phyloP scores from a whole-genome alignment of 2,888 invertebrate species.

The Smittia aterrima region DNA sequence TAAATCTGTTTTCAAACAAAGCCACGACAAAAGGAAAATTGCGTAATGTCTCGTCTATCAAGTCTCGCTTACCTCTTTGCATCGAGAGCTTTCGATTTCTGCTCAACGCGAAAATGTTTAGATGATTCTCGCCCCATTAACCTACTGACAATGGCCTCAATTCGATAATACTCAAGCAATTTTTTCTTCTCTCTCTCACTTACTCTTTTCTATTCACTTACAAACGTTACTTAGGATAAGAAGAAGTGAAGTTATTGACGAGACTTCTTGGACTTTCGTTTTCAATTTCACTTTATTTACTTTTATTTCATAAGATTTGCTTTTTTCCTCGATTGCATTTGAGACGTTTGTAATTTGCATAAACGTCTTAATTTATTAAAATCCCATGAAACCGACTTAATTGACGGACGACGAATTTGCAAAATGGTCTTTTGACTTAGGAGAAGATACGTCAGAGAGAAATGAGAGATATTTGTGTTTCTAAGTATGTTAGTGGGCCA shows the following conservation, averaged over 20 bases:
- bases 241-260: background rate
- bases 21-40: background rate
- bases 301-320: background rate
- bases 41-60: background rate
- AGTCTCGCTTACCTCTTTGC: background rate
- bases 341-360: too few relatives aligned
- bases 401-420: too few relatives aligned
- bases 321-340: too few relatives aligned
- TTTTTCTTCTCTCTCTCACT: too few relatives aligned
- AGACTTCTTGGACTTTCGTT: background rate
- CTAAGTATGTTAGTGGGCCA: conserved; percentile 40
- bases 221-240: background rate
- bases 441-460: conserved; percentile 2
- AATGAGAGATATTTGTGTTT: conserved; percentile 16
- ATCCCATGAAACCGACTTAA: too few relatives aligned
- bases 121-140: conserved; percentile 1
- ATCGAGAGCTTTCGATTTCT: conserved; percentile 16
- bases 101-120: background rate
- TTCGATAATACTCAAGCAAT: background rate
- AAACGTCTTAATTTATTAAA: too few relatives aligned
- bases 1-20: background rate
- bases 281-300: background rate
- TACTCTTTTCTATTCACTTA: background rate
- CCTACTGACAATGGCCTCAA: conserved; percentile 32
- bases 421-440: too few relatives aligned